These are phyloP conservation scores for Probaryconus sp. DNA, from an alignment of 1,140 invertebrate genomes.

Conservation along the genomic window DNA sequence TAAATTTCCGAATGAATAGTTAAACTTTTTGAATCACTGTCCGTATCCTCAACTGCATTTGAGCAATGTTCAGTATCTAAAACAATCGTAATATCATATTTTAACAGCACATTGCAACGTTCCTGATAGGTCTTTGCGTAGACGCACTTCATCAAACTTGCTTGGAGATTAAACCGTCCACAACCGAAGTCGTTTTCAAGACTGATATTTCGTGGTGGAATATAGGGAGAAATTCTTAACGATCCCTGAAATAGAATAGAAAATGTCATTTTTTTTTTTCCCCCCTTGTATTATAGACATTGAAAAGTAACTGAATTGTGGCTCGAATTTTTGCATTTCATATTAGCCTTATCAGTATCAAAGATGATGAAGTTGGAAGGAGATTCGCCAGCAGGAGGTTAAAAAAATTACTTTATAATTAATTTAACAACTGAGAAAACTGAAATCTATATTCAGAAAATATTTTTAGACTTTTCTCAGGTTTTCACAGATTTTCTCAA, in stretches of 20 bases:
- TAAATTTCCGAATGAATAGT: no score
- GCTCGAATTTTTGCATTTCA: no score
- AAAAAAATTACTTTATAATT: no score
- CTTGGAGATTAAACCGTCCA: constrained; percentile 26
- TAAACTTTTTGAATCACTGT: background rate
- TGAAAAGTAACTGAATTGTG: no score
- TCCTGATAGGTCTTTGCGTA: constrained; percentile 17
- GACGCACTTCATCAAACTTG: constrained; percentile 51
- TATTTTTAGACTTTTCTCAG: no score
- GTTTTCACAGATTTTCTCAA: no score
- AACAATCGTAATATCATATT: constrained; percentile 47
- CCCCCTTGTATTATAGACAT: no score
- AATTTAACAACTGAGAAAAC: no score
- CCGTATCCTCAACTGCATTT: background rate
- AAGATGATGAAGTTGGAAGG: no score
- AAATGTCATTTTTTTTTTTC: background rate
- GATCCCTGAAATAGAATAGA: constrained; percentile 16
- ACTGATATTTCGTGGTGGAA: constrained; percentile 11
- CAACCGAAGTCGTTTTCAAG: constrained; percentile 40
- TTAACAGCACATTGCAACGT: constrained; percentile 45
- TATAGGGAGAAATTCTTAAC: constrained; percentile 21
- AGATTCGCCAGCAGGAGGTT: no score
- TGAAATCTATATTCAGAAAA: no score
- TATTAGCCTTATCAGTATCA: no score
- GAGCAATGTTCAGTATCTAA: constrained; percentile 40